Base-by-base conservation (phyloP, 2,888 invertebrate species). In the Yponomeuta sedellus region DNA sequence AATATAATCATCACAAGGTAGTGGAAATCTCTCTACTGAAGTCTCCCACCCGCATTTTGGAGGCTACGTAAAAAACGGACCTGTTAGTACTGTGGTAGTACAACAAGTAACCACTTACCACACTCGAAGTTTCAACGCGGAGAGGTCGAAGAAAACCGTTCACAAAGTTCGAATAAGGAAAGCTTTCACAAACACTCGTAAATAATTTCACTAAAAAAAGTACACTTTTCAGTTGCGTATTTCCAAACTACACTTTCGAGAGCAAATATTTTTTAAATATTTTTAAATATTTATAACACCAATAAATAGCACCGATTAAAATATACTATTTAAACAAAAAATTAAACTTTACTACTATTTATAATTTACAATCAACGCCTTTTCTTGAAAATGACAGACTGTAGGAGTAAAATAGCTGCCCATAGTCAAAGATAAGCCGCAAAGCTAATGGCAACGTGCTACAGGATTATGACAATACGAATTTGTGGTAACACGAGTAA, bases 401-500 rank as follows among this genome's bases (percentile, higher is more conserved):
- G 8, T 8, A 34, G 8, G 34, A 34, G 34, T 8, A 34, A 34
- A 34, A n/a, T n/a, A n/a, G 34, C 5, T 34, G 34, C 34, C 34
- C 8, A 34, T 34, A 34, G 5, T 34, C 8, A 34, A 5, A 8
- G 34, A 52, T 52, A 52, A 52, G 44, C 44, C 44, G 16, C 44
- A 52, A 16, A 52, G 44, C 44, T 52, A 16, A 52, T 52, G 59
- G 10, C 59, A 59, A 59, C 25, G 4, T 1, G 25, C 25, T 11
- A 59, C 22, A 25, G 22, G 59, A 19, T 59, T 59, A 59, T 25
- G 59, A 20, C 59, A 52, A 52, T 59, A 22, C 12, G 59, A 20
- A 8, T 59, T 59, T 59, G 59, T 25, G 59, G 59, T 59, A 59
- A 59, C 25, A 11, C 59, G 20, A 59, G 20, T 59, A 59, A 52